phyloP scores from a whole-genome alignment of 2,797 vertebrate genomes.

The Rousettus madagascariensis region DNA sequence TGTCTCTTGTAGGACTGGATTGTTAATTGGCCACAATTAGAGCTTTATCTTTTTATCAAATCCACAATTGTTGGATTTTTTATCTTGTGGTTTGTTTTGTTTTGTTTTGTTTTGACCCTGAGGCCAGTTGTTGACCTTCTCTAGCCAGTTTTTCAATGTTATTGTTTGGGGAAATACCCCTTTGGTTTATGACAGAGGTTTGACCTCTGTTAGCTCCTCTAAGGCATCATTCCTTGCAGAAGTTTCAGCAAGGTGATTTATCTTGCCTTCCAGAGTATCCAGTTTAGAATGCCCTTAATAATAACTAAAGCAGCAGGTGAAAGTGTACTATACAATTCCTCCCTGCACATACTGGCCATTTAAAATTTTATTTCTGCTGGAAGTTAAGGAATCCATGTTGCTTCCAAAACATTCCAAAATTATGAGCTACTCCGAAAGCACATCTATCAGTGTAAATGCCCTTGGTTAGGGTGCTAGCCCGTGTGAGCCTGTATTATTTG shows the following conservation, averaged over 20 bases:
- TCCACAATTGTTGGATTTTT: not conserved
- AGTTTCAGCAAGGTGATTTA: not conserved
- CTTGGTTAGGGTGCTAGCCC: not conserved
- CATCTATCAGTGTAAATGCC: not conserved
- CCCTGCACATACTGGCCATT: not conserved
- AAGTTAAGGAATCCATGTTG: no score
- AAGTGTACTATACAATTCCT: not conserved
- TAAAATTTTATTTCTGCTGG: no score
- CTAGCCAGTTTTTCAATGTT: not conserved
- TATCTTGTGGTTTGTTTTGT: not conserved
- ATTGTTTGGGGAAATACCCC: no score
- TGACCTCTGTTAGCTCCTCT: not conserved
- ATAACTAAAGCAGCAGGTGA: not conserved
- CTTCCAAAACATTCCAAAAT: no score
- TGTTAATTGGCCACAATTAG: not conserved
- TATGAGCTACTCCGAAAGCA: not conserved
- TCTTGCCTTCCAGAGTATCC: not conserved
- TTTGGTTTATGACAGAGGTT: no score
- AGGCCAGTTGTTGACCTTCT: not conserved
- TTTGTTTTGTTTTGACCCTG: not conserved
- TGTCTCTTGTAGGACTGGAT: not conserved
- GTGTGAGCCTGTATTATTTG: no score
- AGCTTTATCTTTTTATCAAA: not conserved
- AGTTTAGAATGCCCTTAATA: not conserved
- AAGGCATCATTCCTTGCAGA: not conserved